Evolutionary conservation across 2,888 invertebrate genomes (phyloP).

Genomic region (Microctonus brassicae): DNA sequence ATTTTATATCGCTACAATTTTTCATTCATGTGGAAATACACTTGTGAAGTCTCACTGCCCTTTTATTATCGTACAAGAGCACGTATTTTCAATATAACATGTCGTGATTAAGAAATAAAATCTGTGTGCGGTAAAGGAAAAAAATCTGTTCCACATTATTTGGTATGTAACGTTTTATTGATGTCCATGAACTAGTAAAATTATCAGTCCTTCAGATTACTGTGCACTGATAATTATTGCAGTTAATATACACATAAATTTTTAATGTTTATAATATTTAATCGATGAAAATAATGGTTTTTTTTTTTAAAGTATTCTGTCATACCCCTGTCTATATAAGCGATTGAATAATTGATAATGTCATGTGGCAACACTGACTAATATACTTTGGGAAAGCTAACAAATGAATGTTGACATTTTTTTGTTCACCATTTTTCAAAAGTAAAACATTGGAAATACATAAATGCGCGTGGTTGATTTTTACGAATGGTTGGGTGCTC

Average conservation of each 20-base stretch:
- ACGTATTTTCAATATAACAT: neutral
- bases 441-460: neutral
- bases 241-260: too few relatives aligned
- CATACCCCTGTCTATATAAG: too few relatives aligned
- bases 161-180: neutral
- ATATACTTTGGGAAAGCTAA: neutral
- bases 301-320: too few relatives aligned
- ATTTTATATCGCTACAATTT: neutral
- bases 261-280: too few relatives aligned
- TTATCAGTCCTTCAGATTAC: neutral
- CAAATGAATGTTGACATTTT: neutral
- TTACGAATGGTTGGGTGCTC: neutral
- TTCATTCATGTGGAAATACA: constrained; percentile 19
- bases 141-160: neutral
- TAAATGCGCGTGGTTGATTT: neutral
- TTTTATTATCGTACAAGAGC: neutral
- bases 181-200: neutral
- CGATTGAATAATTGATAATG: neutral
- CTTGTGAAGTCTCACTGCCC: neutral
- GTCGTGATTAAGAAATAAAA: too few relatives aligned
- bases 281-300: too few relatives aligned
- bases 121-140: too few relatives aligned
- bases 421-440: neutral
- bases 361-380: neutral
- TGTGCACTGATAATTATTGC: neutral